These are phyloP conservation scores for Oscheius sp. DNA, from an alignment of 1,140 invertebrate species.

Conservation along the genomic window DNA sequence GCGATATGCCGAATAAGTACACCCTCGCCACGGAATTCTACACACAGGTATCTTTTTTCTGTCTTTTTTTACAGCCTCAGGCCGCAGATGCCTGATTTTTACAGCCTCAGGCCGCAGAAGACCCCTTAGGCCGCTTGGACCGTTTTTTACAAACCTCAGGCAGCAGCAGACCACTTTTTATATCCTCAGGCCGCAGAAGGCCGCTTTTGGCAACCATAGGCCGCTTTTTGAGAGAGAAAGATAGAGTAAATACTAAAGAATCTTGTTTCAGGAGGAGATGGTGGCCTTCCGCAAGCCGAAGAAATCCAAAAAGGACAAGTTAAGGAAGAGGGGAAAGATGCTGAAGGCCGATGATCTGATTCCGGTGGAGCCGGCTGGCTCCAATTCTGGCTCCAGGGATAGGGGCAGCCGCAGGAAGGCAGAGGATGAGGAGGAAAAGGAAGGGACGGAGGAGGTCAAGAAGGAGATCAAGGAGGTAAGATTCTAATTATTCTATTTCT, in stretches of 20 bases:
- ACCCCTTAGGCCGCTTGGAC: too few species aligned
- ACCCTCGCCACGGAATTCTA: conserved; percentile 83
- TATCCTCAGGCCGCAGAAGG: too few species aligned
- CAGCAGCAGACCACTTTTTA: too few species aligned
- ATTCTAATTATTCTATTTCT: not conserved
- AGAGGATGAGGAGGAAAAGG: not conserved
- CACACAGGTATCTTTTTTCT: conserved; percentile 65
- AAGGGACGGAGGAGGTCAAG: not conserved
- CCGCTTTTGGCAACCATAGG: too few species aligned
- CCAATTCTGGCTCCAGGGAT: conserved; percentile 54
- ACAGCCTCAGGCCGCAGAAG: too few species aligned
- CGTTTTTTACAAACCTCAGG: too few species aligned
- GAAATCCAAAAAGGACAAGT: conserved; percentile 72
- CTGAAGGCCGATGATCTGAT: conserved; percentile 69
- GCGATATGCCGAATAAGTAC: conserved; percentile 69
- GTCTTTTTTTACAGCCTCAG: conserved; percentile 41
- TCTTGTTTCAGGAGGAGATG: conserved; percentile 61
- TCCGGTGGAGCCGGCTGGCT: conserved; percentile 56
- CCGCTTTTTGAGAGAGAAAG: too few species aligned
- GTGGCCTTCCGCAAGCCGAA: conserved; percentile 88
- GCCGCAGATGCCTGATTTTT: too few species aligned
- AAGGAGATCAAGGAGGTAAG: not conserved
- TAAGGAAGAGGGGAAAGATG: conserved; percentile 63
- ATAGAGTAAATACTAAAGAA: too few species aligned
- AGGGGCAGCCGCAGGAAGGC: not conserved